A percentile compares a stretch with the other conserved stretches of the same genome.
Conservation (phyloP, 2,888 invertebrate genomes). For the Patella caerulea region DNA sequence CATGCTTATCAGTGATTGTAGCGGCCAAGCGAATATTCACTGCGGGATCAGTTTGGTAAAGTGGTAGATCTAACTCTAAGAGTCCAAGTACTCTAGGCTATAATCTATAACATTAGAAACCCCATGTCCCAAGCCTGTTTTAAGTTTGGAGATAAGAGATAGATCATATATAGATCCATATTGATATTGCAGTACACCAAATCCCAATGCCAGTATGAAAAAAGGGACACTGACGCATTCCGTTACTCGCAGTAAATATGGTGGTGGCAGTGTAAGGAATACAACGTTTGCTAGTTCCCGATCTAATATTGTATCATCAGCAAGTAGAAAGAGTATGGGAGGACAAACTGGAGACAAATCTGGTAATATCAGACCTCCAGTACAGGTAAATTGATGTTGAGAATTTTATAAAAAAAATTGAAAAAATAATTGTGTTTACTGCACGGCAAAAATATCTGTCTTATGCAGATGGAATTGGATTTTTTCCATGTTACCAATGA, state of each 20-base stretch:
- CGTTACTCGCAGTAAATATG: constrained; percentile 54
- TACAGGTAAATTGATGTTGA: constrained; percentile 26
- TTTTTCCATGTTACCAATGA: too few species aligned
- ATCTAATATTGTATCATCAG: constrained; percentile 59
- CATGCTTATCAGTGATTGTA: too few species aligned
- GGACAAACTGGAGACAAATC: constrained; percentile 27
- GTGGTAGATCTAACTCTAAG: too few species aligned
- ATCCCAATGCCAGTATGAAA: constrained; percentile 33
- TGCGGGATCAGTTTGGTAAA: too few species aligned
- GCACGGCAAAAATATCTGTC: too few species aligned
- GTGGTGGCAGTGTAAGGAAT: constrained; percentile 40
- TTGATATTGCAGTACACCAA: background rate
- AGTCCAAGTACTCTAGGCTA: too few species aligned
- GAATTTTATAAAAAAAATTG: background rate
- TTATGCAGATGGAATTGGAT: too few species aligned
- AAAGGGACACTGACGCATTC: constrained; percentile 48
- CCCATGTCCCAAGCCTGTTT: too few species aligned
- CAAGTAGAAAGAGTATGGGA: constrained; percentile 51
- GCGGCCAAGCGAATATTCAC: too few species aligned
- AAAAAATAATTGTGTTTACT: background rate
- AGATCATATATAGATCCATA: too few species aligned
- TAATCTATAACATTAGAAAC: too few species aligned
- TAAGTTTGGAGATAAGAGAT: too few species aligned
- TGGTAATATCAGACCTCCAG: constrained; percentile 15
- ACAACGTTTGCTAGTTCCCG: constrained; percentile 52